A percentile compares a stretch with the other conserved stretches of the same genome.
Conservation (phyloP, 2,113 vertebrate species). For the Phyllostomus discolor region DNA sequence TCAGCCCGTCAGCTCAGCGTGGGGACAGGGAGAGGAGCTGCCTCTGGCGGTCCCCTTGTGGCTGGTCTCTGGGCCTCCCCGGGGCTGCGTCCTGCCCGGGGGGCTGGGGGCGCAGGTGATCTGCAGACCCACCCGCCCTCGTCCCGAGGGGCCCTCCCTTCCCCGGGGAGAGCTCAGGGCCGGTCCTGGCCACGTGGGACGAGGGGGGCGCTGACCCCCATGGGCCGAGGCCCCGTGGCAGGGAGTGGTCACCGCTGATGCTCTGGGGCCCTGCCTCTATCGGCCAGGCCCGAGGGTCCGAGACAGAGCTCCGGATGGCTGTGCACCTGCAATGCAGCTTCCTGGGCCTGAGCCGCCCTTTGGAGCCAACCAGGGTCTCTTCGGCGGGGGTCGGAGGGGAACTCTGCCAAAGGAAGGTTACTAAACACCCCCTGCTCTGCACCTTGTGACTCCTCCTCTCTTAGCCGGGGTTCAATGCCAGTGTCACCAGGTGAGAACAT, state of each 20-base stretch:
- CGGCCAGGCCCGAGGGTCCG: not conserved
- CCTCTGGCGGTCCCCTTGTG: not conserved
- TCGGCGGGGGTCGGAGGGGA: fast-evolving
- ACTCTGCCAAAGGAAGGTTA: not conserved
- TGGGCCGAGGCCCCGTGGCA: fast-evolving
- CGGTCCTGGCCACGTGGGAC: not conserved
- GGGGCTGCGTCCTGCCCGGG: not conserved
- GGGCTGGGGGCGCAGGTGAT: not conserved
- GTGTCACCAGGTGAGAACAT: fast-evolving
- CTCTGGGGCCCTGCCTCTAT: not conserved
- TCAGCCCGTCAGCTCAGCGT: not conserved
- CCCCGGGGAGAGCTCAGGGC: not conserved
- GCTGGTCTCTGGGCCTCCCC: not conserved
- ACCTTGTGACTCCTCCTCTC: not conserved
- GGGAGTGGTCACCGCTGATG: not conserved
- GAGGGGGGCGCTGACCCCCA: fast-evolving
- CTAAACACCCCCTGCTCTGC: fast-evolving
- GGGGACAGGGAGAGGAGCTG: not conserved
- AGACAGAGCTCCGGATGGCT: fast-evolving
- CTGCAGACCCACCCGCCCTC: not conserved
- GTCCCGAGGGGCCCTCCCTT: not conserved
- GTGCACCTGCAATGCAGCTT: not conserved
- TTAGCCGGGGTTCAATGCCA: not conserved
- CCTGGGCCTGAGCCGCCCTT: not conserved
- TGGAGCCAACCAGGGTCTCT: not conserved